These are phyloP conservation scores for Cephus spinipes DNA, from an alignment of 2,888 invertebrate species.

Conservation along the genomic window DNA sequence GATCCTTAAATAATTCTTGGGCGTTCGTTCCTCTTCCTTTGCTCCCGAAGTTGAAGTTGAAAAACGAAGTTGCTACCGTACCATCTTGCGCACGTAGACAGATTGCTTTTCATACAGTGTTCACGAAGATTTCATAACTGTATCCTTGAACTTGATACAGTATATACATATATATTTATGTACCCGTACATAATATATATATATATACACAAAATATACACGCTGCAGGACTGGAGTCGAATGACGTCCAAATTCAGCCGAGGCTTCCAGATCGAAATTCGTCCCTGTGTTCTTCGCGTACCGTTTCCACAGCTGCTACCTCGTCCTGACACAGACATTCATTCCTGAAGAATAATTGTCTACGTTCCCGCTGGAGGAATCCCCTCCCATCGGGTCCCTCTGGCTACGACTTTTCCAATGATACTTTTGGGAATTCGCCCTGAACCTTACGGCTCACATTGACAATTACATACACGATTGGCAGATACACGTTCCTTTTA, in stretches of 20 bases:
- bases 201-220: constrained; percentile 16
- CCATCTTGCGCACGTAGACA: neutral
- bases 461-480: neutral
- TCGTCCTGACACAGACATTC: constrained; percentile 16
- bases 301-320: constrained; percentile 30
- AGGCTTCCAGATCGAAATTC: constrained; percentile 19
- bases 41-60: neutral
- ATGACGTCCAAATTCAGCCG: constrained; percentile 16
- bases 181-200: constrained; percentile 25
- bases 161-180: neutral
- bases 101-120: neutral
- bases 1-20: neutral
- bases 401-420: neutral
- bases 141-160: neutral
- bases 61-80: neutral
- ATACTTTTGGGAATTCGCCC: neutral
- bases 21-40: neutral
- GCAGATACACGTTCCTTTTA: neutral
- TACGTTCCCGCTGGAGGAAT: neutral
- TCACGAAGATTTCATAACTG: neutral
- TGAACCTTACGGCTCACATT: neutral
- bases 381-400: neutral
- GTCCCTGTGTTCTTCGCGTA: constrained; percentile 10
- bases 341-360: neutral
- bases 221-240: constrained; percentile 24